phyloP scores from a whole-genome alignment of 1,140 invertebrate species.

The Drosophila sproati region DNA sequence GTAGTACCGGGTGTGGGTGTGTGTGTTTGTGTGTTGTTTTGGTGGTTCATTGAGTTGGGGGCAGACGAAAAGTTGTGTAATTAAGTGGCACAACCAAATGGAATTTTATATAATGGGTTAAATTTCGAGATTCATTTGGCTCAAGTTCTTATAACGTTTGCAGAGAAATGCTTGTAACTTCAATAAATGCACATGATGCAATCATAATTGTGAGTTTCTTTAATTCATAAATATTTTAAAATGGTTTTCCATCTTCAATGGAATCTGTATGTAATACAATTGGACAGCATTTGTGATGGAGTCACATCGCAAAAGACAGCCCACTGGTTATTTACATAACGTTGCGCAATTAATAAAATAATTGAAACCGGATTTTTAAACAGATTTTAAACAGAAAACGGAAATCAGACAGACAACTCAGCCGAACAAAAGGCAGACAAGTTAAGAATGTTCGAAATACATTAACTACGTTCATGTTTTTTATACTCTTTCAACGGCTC shows the following conservation, averaged over 20 bases:
- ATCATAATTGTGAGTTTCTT: slow-evolving; percentile 1
- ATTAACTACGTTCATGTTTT: slow-evolving; percentile 56
- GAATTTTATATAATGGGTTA: slow-evolving; percentile 16
- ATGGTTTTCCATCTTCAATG: neutral
- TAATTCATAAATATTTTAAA: slow-evolving; percentile 30
- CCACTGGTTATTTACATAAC: slow-evolving; percentile 53
- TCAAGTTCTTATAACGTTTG: slow-evolving; percentile 2
- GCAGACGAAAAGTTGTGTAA: slow-evolving; percentile 25
- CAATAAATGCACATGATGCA: neutral
- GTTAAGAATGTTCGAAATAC: slow-evolving; percentile 44
- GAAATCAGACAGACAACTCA: slow-evolving; percentile 32
- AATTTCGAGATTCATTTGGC: slow-evolving; percentile 46
- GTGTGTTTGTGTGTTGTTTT: neutral
- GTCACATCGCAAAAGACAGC: slow-evolving; percentile 21
- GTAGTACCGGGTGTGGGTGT: neutral
- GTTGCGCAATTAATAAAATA: slow-evolving; percentile 65
- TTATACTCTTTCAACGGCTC: neutral
- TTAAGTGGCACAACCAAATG: slow-evolving; percentile 25
- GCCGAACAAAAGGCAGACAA: slow-evolving; percentile 35
- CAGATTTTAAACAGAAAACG: slow-evolving; percentile 31
- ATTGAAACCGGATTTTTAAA: slow-evolving; percentile 65
- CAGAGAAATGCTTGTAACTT: neutral
- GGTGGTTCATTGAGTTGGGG: slow-evolving; percentile 2
- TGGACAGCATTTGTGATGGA: neutral
- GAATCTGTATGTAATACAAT: slow-evolving; percentile 6